phyloP scores from a whole-genome alignment of 2,797 vertebrate species.

The Phaenicophaeus curvirostris region DNA sequence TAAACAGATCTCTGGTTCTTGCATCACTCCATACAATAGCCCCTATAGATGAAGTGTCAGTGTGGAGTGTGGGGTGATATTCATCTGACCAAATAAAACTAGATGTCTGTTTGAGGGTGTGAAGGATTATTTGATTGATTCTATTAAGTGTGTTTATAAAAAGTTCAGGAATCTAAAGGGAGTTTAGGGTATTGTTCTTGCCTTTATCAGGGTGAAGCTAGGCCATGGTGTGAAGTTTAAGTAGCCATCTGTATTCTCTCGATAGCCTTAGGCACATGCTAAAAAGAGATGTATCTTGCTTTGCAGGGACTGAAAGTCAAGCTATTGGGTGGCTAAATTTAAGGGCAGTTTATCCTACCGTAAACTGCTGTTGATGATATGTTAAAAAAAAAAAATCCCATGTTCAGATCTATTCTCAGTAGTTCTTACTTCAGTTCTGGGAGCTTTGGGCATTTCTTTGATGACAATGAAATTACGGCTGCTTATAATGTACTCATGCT shows the following conservation, averaged over 20 bases:
- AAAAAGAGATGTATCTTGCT: not conserved
- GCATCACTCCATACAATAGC: no score
- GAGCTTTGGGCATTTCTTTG: not conserved
- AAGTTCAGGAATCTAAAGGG: not conserved
- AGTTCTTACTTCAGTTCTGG: not conserved
- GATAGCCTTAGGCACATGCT: not conserved
- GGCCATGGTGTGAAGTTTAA: not conserved
- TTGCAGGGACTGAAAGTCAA: not conserved
- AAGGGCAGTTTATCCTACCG: not conserved
- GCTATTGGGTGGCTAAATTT: not conserved
- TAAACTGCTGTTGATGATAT: not conserved
- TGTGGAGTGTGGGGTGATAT: not conserved
- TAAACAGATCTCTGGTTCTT: not conserved
- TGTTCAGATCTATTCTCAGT: not conserved
- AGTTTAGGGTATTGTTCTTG: not conserved
- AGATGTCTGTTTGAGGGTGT: not conserved
- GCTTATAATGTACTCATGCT: not conserved
- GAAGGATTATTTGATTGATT: not conserved
- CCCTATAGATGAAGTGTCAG: fast-evolving
- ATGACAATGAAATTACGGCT: not conserved
- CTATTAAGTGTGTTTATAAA: not conserved
- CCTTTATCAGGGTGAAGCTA: not conserved
- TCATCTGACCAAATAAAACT: not conserved
- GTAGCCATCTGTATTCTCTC: not conserved
- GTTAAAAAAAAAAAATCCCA: not conserved